Percentiles rank a stretch among this genome's conserved stretches.
Conservation (phyloP, 2,797 vertebrate species). For the Trematomus bernacchii region DNA sequence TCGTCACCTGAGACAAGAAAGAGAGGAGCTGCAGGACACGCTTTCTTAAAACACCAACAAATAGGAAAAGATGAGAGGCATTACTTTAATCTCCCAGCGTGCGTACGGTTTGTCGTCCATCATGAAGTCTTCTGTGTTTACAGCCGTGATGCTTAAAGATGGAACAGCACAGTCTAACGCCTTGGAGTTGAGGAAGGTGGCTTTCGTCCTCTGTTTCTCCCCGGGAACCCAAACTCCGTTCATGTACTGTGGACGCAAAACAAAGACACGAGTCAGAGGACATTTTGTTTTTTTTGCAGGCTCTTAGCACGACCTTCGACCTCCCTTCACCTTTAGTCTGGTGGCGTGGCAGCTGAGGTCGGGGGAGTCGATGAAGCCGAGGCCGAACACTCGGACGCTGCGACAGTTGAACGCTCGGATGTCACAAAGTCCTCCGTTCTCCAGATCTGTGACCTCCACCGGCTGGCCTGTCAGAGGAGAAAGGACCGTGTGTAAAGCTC, state of each 20-base stretch:
- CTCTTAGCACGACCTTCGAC: neutral
- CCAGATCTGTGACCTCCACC: slow-evolving; percentile 81
- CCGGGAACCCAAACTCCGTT: slow-evolving; percentile 81
- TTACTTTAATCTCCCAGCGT: slow-evolving; percentile 91
- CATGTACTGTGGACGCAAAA: slow-evolving; percentile 69
- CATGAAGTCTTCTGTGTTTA: slow-evolving; percentile 79
- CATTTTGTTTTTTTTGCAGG: neutral
- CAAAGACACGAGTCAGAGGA: neutral
- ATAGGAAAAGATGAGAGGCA: neutral
- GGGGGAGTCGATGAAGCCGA: slow-evolving; percentile 77
- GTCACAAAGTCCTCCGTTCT: slow-evolving; percentile 82
- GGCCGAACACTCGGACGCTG: slow-evolving; percentile 74
- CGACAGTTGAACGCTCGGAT: slow-evolving; percentile 73
- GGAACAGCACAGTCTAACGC: slow-evolving; percentile 86
- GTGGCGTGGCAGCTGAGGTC: slow-evolving; percentile 82
- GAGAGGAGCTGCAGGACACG: slow-evolving; percentile 9
- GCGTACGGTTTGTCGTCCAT: slow-evolving; percentile 83
- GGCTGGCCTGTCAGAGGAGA: slow-evolving; percentile 68
- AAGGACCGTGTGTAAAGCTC: too few species aligned
- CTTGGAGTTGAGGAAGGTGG: slow-evolving; percentile 86
- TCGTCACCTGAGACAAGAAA: slow-evolving; percentile 81
- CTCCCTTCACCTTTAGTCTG: slow-evolving; percentile 79
- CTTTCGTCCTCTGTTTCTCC: slow-evolving; percentile 83
- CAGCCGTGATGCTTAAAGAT: slow-evolving; percentile 72
- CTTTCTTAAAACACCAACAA: neutral